Evolutionary conservation across 2,797 vertebrate species (phyloP).

Genomic region (Microcaecilia unicolor): DNA sequence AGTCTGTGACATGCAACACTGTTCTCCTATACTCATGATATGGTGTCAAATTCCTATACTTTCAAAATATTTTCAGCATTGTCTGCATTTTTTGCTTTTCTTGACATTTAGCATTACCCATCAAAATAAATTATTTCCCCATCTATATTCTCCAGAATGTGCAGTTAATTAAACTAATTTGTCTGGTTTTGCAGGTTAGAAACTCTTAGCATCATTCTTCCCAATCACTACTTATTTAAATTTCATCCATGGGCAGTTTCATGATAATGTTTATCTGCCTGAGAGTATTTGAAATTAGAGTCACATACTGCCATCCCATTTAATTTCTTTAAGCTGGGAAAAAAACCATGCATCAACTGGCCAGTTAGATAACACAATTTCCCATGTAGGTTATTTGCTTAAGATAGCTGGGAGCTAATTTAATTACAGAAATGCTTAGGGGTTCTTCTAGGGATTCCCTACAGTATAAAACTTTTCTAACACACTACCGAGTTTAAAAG

Average conservation of each 20-base stretch:
- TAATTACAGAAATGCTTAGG: constrained; percentile 54
- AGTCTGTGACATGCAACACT: no score
- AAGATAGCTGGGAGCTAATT: constrained; percentile 46
- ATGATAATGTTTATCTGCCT: constrained; percentile 70
- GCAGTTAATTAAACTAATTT: constrained; percentile 65
- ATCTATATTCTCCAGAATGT: constrained; percentile 49
- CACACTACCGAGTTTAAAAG: background rate
- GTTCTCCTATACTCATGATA: no score
- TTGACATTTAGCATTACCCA: constrained; percentile 33
- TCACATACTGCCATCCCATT: constrained; percentile 52
- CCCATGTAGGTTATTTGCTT: constrained; percentile 54
- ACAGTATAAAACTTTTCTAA: constrained; percentile 34
- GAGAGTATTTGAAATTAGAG: constrained; percentile 60
- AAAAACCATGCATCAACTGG: constrained; percentile 56
- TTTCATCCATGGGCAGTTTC: constrained; percentile 68
- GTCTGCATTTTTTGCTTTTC: no score
- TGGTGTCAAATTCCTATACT: no score
- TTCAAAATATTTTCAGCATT: no score
- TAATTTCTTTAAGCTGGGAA: constrained; percentile 56
- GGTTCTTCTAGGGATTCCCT: constrained; percentile 41
- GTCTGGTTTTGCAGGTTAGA: constrained; percentile 50
- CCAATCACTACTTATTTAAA: constrained; percentile 65
- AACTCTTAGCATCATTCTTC: constrained; percentile 53
- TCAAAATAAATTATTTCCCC: constrained; percentile 42
- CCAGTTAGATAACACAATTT: constrained; percentile 59